Conservation (phyloP, 2,113 vertebrate genomes). For the Corydoras maculifer region DNA sequence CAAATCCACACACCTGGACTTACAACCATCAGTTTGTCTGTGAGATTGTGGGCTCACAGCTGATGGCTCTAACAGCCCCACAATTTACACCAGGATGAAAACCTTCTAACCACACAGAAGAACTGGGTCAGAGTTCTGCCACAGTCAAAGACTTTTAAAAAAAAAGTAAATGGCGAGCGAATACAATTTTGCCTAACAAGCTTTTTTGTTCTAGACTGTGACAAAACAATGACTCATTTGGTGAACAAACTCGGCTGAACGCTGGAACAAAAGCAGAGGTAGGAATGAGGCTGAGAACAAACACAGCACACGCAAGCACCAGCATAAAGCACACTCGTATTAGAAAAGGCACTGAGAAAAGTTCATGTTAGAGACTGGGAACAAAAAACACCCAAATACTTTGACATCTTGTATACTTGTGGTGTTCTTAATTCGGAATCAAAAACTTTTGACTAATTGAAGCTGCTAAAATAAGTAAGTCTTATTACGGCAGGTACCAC, state of each 20-base stretch:
- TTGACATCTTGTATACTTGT: too few relatives aligned
- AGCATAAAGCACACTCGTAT: constrained; percentile 5
- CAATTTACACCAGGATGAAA: constrained; percentile 2
- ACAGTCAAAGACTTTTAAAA: neutral
- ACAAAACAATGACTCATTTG: constrained; percentile 30
- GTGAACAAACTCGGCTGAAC: constrained; percentile 6
- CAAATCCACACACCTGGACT: constrained; percentile 1
- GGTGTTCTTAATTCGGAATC: too few relatives aligned
- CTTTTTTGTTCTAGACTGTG: neutral
- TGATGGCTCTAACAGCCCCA: constrained; percentile 19
- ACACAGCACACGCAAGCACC: constrained; percentile 23
- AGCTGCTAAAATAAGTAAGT: too few relatives aligned
- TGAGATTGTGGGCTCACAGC: neutral
- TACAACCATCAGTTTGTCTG: constrained; percentile 21
- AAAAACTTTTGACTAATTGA: too few relatives aligned
- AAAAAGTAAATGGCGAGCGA: neutral
- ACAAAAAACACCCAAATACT: constrained; percentile 8
- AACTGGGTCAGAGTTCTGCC: constrained; percentile 27
- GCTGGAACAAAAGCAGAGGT: constrained; percentile 26
- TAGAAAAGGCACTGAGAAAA: neutral
- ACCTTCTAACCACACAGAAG: constrained; percentile 27
- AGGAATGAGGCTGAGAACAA: neutral
- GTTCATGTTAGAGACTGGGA: constrained; percentile 11
- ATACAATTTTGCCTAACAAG: too few relatives aligned
- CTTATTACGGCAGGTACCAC: too few relatives aligned